phyloP scores from a whole-genome alignment of 2,113 vertebrate genomes.

The Silurus asotus region DNA sequence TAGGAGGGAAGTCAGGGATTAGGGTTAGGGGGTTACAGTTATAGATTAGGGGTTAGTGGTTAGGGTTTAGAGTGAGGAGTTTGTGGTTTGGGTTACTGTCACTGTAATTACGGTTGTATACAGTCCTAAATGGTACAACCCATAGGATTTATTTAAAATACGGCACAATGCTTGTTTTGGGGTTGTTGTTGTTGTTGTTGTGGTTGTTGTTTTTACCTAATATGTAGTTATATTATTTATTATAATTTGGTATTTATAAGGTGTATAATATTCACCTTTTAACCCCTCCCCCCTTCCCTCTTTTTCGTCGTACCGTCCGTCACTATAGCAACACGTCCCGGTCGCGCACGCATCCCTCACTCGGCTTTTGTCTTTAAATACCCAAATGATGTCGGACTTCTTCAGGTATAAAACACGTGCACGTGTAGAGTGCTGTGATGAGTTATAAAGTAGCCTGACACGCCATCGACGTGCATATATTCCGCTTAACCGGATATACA shows the following conservation, averaged over 20 bases:
- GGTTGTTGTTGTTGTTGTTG: not conserved
- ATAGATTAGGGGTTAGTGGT: too few relatives aligned
- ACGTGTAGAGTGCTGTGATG: not conserved
- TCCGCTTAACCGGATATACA: not conserved
- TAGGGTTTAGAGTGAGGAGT: too few relatives aligned
- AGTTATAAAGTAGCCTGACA: not conserved
- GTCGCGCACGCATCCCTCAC: constrained; percentile 12
- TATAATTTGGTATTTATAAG: too few relatives aligned
- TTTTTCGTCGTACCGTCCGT: not conserved
- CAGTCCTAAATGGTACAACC: not conserved
- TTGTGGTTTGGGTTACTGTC: too few relatives aligned
- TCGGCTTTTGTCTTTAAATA: not conserved
- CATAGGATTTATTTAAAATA: not conserved
- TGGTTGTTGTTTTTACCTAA: not conserved
- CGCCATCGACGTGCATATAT: too few relatives aligned
- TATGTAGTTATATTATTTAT: not conserved
- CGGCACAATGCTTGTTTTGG: too few relatives aligned
- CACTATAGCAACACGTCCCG: constrained; percentile 8
- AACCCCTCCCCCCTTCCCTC: not conserved
- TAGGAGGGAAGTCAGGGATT: too few relatives aligned
- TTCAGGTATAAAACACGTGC: too few relatives aligned
- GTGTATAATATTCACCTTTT: not conserved
- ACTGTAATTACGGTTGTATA: not conserved
- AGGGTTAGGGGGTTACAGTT: too few relatives aligned
- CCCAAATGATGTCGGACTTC: too few relatives aligned